phyloP scores from a whole-genome alignment of 2,113 vertebrate species.

The Eolophus roseicapilla region DNA sequence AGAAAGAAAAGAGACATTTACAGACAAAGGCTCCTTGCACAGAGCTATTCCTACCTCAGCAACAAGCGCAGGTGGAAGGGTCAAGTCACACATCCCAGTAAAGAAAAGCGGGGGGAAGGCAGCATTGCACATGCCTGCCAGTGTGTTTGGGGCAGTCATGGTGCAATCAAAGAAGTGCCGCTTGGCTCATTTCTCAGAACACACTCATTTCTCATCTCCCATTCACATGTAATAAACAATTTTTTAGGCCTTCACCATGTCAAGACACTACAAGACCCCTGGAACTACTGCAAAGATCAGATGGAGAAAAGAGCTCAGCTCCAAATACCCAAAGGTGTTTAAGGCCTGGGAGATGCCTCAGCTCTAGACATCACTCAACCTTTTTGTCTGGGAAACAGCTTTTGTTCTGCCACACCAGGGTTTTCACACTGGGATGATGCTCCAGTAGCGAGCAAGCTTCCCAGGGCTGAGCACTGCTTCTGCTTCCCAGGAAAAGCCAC shows the following conservation, averaged over 20 bases:
- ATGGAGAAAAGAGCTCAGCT: neutral
- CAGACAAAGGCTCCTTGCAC: neutral
- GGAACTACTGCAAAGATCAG: neutral
- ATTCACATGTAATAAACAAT: neutral
- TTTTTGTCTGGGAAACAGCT: neutral
- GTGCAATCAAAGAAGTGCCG: neutral
- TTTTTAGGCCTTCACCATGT: fast-evolving
- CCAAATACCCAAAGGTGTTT: neutral
- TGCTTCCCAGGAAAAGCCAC: neutral
- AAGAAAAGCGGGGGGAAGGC: neutral
- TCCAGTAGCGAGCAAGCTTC: neutral
- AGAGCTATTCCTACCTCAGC: neutral
- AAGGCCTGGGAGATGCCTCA: fast-evolving
- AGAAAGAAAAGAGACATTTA: no score
- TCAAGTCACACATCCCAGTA: neutral
- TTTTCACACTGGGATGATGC: neutral
- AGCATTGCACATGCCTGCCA: fast-evolving
- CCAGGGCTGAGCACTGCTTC: fast-evolving
- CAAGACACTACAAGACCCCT: neutral
- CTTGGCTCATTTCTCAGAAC: neutral
- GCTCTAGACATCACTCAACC: neutral
- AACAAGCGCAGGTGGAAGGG: neutral
- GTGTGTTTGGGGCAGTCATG: fast-evolving
- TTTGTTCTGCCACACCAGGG: neutral
- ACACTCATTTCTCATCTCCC: neutral